These are phyloP conservation scores for Marcusenius ussheri DNA, from an alignment of 2,113 vertebrate genomes.

Conservation along the genomic window DNA sequence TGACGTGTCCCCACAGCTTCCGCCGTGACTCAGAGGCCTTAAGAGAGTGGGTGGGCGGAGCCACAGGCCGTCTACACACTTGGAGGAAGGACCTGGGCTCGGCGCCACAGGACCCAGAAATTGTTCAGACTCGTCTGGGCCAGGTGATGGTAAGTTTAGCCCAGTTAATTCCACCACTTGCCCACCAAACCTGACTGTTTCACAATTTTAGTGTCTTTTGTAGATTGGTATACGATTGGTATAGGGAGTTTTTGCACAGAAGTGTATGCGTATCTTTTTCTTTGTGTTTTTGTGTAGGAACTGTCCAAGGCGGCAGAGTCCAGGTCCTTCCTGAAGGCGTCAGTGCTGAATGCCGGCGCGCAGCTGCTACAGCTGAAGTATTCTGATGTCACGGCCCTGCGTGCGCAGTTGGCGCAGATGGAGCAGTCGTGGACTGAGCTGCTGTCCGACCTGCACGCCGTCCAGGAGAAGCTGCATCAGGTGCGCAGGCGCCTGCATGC, in stretches of 20 bases:
- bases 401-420: conserved; percentile 58
- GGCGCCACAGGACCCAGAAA: conserved; percentile 55
- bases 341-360: conserved; percentile 60
- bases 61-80: conserved; percentile 59
- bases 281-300: conserved; percentile 45
- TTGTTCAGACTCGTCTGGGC: conserved; percentile 53
- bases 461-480: conserved; percentile 75
- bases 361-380: conserved; percentile 70
- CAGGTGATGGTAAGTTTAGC: conserved; percentile 64
- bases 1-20: conserved; percentile 61
- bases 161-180: background rate
- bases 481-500: conserved; percentile 41
- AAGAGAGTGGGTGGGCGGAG: conserved; percentile 65
- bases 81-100: conserved; percentile 62
- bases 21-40: conserved; percentile 56
- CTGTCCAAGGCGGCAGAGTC: conserved; percentile 72
- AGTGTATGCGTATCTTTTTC: background rate
- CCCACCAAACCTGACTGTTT: background rate
- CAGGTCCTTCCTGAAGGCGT: conserved; percentile 66
- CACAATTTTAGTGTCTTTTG: background rate
- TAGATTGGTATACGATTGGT: background rate
- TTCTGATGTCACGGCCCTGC: conserved; percentile 50
- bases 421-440: conserved; percentile 75
- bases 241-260: background rate
- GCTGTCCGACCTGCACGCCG: conserved; percentile 51